phyloP scores from a whole-genome alignment of 2,797 vertebrate genomes.

The Babyrousa celebensis region DNA sequence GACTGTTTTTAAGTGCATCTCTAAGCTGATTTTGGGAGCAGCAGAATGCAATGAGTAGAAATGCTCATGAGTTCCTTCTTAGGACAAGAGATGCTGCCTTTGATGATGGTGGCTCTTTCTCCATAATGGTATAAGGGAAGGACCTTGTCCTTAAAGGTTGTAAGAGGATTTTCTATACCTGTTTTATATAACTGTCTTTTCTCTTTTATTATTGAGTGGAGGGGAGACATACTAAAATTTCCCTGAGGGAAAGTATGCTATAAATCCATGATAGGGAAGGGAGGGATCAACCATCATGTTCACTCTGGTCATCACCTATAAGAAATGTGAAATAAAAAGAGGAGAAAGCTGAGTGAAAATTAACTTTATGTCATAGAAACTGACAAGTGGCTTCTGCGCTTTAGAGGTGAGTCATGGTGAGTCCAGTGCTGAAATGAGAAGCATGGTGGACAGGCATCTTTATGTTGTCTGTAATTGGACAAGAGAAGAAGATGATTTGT shows the following conservation, averaged over 20 bases:
- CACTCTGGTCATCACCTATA: slow-evolving; percentile 33
- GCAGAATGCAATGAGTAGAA: not conserved
- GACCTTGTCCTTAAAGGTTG: not conserved
- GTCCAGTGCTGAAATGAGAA: slow-evolving; percentile 79
- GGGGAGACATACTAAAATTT: slow-evolving; percentile 64
- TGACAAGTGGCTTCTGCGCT: slow-evolving; percentile 66
- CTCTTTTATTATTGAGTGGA: slow-evolving; percentile 70
- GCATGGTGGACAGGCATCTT: slow-evolving; percentile 75
- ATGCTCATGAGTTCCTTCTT: not conserved
- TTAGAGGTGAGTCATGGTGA: slow-evolving; percentile 71
- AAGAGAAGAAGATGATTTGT: slow-evolving; percentile 80
- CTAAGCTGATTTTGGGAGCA: not conserved
- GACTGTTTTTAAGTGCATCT: not conserved
- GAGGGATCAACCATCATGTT: slow-evolving; percentile 65
- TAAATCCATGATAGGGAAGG: slow-evolving; percentile 62
- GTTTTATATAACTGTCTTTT: slow-evolving; percentile 51
- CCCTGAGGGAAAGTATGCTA: slow-evolving; percentile 35
- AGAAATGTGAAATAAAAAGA: slow-evolving; percentile 74
- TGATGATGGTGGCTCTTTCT: not conserved
- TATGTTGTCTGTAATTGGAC: slow-evolving; percentile 80
- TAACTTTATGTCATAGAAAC: slow-evolving; percentile 79
- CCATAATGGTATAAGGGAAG: slow-evolving; percentile 16
- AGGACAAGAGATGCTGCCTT: not conserved
- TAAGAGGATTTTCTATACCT: not conserved
- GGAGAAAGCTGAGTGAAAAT: slow-evolving; percentile 67